Conservation (phyloP, 2,113 vertebrate species). For the Cathartes aura region DNA sequence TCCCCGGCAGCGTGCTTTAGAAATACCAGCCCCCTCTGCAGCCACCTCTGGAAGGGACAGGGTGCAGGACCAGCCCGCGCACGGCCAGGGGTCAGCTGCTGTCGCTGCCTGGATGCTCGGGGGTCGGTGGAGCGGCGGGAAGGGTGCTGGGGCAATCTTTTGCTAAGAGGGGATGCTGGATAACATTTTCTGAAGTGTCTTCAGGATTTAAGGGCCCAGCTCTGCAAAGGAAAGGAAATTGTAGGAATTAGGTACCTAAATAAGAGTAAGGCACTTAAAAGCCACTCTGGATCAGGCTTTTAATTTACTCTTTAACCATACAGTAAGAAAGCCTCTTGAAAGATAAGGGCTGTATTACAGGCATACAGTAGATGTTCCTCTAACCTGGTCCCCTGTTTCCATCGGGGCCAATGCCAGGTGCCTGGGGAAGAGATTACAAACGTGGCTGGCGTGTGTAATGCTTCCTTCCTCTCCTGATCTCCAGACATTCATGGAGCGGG, state of each 20-base stretch:
- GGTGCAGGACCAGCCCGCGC: not conserved
- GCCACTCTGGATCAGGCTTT: slow-evolving; percentile 2
- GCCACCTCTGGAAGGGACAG: fast-evolving
- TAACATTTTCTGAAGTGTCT: not conserved
- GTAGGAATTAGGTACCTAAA: slow-evolving; percentile 11
- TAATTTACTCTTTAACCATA: slow-evolving; percentile 18
- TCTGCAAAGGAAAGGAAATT: slow-evolving; percentile 8
- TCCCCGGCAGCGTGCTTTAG: not conserved
- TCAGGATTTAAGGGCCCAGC: not conserved
- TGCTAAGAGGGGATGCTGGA: not conserved
- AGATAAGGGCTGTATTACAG: not conserved
- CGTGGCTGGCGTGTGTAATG: not conserved
- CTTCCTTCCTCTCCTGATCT: not conserved
- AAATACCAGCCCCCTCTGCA: not conserved
- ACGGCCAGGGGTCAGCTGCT: not conserved
- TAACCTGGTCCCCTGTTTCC: not conserved
- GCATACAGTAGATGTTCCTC: not conserved
- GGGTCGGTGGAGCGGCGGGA: fast-evolving
- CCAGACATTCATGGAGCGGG: not conserved
- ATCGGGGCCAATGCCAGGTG: not conserved
- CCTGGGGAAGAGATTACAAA: not conserved
- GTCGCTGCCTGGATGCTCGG: not conserved
- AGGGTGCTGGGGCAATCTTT: not conserved
- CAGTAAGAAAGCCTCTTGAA: slow-evolving; percentile 14
- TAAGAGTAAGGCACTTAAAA: slow-evolving; percentile 23